Conservation (phyloP, 2,797 vertebrate genomes). For the Muscicapa comitata region DNA sequence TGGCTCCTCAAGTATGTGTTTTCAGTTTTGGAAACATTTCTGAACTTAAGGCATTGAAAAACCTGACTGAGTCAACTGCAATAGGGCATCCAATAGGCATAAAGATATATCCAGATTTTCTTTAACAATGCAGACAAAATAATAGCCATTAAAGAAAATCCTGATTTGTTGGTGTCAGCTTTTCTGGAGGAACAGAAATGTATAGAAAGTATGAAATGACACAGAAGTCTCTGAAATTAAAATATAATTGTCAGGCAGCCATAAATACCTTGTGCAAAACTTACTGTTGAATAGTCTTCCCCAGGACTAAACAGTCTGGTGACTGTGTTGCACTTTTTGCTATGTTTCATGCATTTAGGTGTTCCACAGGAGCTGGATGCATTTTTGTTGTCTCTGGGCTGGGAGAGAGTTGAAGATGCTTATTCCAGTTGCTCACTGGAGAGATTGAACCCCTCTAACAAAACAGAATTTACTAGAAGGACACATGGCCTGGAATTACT, state of each 20-base stretch:
- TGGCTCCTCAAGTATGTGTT: not conserved
- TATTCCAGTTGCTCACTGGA: not conserved
- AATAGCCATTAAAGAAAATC: not conserved
- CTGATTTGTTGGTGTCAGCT: not conserved
- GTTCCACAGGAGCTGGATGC: not conserved
- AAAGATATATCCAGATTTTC: not conserved
- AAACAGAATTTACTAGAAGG: not conserved
- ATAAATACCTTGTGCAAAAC: not conserved
- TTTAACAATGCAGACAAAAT: not conserved
- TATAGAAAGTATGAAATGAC: not conserved
- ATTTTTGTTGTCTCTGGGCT: not conserved
- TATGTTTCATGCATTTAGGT: not conserved
- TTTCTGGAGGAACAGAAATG: not conserved
- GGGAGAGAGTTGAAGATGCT: not conserved
- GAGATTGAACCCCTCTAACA: not conserved
- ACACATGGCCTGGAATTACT: not conserved
- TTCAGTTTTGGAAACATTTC: not conserved
- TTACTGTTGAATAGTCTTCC: not conserved
- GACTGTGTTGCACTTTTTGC: not conserved
- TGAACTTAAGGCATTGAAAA: not conserved
- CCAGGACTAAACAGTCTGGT: not conserved
- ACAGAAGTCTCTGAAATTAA: not conserved
- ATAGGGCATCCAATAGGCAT: not conserved
- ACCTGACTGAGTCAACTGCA: not conserved
- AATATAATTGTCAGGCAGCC: accelerated